Evolutionary conservation across 2,888 invertebrate species (phyloP), one percentile per base, ranked within the genome.

Genomic region (Malachius bipustulatus): DNA sequence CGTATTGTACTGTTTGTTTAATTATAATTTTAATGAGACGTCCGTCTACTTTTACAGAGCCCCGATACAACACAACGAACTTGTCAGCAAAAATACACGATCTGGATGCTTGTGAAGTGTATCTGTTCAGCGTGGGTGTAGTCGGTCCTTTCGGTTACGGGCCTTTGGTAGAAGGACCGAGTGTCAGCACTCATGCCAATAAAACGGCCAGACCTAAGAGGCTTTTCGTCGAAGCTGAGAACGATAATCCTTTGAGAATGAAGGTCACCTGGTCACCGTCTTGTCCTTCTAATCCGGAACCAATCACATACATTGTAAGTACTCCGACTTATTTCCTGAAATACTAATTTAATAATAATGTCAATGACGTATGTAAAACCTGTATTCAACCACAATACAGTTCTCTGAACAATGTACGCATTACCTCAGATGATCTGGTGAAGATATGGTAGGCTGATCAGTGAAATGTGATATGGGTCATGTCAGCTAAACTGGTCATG

Each of bases 31-130:
- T 8, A 19, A n/a, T 19, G n/a, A 19, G 24, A 8, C n/a, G 6
- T 19, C 24, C 24, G 6, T 39, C 43, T 34, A 36, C 40, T 40
- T 40, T 54, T 55, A 15, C 41, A 71, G 71, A 62, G 39, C 59
- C 67, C 6, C 64, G 64, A 41, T 32, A 63, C 1, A 51, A 57
- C 2, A 77, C 77, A 0, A 59, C 61, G 4, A 66, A 71, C 34
- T 63, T 71, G 2, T 68, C 69, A 6, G 63, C 70, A 2, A 62
- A 69, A 1, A 62, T 87, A 6, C 64, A 67, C 3, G 65, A 74
- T 28, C 56, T 88, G 44, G 71, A 77, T 43, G 72, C 82, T 1
- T 89, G 88, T 47, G 79, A 82, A 52, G 69, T 67, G 1, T 87
- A 87, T 55, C 58, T 77, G 35, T 77, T 87, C 55, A 70, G 73